A percentile compares a stretch with the other conserved stretches of the same genome.
phyloP scores from a whole-genome alignment of 2,888 invertebrate genomes.

The Ferdinandea cuprea region DNA sequence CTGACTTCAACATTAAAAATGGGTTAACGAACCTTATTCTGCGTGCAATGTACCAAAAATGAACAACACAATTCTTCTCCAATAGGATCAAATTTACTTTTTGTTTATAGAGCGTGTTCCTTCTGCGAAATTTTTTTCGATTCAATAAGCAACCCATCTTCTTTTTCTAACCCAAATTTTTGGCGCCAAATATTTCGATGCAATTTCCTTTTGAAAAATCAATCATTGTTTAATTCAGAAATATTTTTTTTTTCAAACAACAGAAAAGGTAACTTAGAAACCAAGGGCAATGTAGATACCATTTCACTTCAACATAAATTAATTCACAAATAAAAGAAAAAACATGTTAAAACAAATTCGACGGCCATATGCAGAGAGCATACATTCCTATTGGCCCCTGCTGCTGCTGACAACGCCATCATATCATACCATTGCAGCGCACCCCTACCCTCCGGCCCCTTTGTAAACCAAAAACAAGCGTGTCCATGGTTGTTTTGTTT shows the following conservation, averaged over 20 bases:
- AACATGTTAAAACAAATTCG: slow-evolving; percentile 49
- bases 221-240: background rate
- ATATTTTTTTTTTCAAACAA: background rate
- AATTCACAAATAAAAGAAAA: background rate
- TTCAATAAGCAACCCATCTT: too few species aligned
- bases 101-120: too few species aligned
- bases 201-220: background rate
- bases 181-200: slow-evolving; percentile 46
- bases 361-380: slow-evolving; percentile 31
- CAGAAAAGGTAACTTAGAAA: slow-evolving; percentile 7
- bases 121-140: too few species aligned
- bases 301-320: slow-evolving; percentile 5
- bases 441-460: slow-evolving; percentile 24
- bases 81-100: slow-evolving; percentile 4
- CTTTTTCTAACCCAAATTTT: slow-evolving; percentile 39
- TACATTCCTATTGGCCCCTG: slow-evolving; percentile 24
- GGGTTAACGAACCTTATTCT: slow-evolving; percentile 25
- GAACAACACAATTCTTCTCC: background rate
- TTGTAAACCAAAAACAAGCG: slow-evolving; percentile 14
- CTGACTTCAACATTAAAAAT: background rate
- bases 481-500: slow-evolving; percentile 69
- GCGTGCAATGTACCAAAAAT: background rate
- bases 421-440: slow-evolving; percentile 8
- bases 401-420: slow-evolving; percentile 20
- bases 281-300: slow-evolving; percentile 28